A percentile compares a stretch with the other conserved stretches of the same genome.
These are phyloP conservation scores for Contarinia nasturtii DNA, from an alignment of 1,140 invertebrate genomes.

Conservation along the genomic window DNA sequence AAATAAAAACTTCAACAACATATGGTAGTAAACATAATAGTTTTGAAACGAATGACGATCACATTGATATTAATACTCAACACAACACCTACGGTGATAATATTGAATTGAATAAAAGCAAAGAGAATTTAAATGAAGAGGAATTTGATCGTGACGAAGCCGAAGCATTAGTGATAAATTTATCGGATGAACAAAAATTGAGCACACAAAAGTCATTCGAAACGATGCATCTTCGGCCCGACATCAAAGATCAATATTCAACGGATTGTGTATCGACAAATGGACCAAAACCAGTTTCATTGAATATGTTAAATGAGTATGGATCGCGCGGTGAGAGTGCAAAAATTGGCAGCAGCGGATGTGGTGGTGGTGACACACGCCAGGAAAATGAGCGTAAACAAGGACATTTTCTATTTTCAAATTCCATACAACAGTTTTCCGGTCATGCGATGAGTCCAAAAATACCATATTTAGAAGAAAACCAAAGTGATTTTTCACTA, in stretches of 20 bases:
- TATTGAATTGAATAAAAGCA: not conserved
- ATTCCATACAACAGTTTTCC: constrained; percentile 36
- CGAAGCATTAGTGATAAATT: constrained; percentile 11
- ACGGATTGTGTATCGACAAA: constrained; percentile 18
- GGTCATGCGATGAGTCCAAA: constrained; percentile 21
- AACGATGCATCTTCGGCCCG: not conserved
- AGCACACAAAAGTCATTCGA: constrained; percentile 11
- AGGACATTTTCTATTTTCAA: constrained; percentile 34
- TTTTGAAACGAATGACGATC: not conserved
- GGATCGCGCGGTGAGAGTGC: no score
- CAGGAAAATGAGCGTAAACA: constrained; percentile 37
- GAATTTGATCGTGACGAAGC: constrained; percentile 8
- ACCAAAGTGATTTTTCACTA: constrained; percentile 7
- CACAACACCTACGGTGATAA: no score
- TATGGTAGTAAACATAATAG: no score
- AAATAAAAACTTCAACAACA: not conserved
- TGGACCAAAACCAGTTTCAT: no score
- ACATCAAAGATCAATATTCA: constrained; percentile 21
- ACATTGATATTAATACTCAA: not conserved
- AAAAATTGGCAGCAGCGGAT: constrained; percentile 16
- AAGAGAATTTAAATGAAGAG: not conserved
- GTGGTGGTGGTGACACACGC: not conserved
- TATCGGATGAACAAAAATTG: constrained; percentile 26
- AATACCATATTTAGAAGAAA: constrained; percentile 6
- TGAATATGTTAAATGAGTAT: no score